Evolutionary conservation across 2,888 invertebrate species (phyloP), one percentile per base, ranked within the genome.

Genomic region (Encarsia formosa): DNA sequence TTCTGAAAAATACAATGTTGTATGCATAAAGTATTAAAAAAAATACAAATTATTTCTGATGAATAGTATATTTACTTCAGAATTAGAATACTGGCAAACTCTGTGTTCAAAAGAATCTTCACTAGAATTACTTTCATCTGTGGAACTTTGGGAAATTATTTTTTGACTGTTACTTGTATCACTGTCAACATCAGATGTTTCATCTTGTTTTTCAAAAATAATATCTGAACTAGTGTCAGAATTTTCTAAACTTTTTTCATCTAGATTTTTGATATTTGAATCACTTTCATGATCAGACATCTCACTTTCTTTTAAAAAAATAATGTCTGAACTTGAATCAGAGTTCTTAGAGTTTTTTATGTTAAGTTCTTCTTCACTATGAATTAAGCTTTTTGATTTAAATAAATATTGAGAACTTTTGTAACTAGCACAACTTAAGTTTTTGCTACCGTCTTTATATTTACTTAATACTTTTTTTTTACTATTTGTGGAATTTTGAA

Each of bases 1-100:
- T 82, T 81, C 29, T 80, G 69, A 59, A 79, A 63, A n/a, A n/a
- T n/a, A n/a, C 23, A 26, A 26, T 8, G 26, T 26, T 26, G 26
- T 26, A 26, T 26, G 26, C 11, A 26, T 11, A 35, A 43, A 16
- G 22, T 37, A 35, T 26, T 22, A 29, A 29, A 34, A n/a, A 22
- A 43, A 15, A 31, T n/a, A 44, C 4, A 3, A 46, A 38, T 41
- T 24, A 24, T 35, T 15, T 1, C 5, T 31, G 38, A 24, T 11
- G 31, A 15, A 15, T 22, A 3, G 16, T 15, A 39, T 19, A 11
- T 15, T 9, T 8, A 40, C 19, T 38, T 16, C 40, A 31, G 19
- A 40, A 29, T 52, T 44, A 24, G 60, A 55, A 26, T 65, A 68
- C 38, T 57, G 59, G 26, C 61, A 65, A 16, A 69, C 42, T 56